Evolutionary conservation across 2,797 vertebrate genomes (phyloP).

Genomic region (Melopsittacus undulatus): DNA sequence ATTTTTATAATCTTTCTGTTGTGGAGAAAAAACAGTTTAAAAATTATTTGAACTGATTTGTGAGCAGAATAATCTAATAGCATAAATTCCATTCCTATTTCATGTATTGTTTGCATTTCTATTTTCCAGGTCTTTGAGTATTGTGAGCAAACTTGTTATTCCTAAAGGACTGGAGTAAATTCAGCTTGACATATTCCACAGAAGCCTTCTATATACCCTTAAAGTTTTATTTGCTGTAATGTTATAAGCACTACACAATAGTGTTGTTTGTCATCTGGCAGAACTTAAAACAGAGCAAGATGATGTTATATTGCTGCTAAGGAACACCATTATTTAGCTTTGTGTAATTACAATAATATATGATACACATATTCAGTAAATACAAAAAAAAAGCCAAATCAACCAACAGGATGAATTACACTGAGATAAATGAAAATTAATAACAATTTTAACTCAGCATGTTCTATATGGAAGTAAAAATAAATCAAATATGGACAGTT

Average conservation of each 20-base stretch:
- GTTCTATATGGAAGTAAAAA: not conserved
- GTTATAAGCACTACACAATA: not conserved
- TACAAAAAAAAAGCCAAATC: not conserved
- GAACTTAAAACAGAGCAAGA: not conserved
- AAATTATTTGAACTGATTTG: not conserved
- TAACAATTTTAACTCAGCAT: not conserved
- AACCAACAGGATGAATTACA: not conserved
- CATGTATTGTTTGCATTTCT: not conserved
- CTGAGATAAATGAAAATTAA: not conserved
- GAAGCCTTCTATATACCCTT: constrained; percentile 31
- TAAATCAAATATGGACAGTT: not conserved
- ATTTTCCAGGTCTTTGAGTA: constrained; percentile 15
- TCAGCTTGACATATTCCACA: not conserved
- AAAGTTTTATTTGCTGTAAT: constrained; percentile 8
- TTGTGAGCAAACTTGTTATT: not conserved
- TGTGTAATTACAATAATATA: not conserved
- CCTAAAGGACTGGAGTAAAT: not conserved
- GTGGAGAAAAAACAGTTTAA: not conserved
- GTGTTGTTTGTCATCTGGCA: not conserved
- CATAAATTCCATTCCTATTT: not conserved
- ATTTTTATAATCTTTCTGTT: not conserved
- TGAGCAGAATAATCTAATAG: not conserved
- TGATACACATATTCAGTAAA: not conserved
- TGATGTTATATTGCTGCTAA: not conserved
- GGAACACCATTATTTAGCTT: not conserved